A percentile compares a stretch with the other conserved stretches of the same genome.
Evolutionary conservation across 1,140 invertebrate species (phyloP).

Genomic region (Saccostrea echinata): DNA sequence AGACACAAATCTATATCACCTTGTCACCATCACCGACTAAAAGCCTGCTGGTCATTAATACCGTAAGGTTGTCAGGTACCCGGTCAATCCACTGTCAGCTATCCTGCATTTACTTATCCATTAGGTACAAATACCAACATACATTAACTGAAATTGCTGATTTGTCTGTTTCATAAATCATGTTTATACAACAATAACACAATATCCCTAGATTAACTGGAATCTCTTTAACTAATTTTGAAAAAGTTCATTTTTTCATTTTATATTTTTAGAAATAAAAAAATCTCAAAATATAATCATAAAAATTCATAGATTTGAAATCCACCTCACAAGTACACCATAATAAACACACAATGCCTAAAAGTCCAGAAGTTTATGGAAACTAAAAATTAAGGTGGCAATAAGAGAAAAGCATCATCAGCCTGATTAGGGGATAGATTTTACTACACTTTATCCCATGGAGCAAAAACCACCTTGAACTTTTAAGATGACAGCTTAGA

Average conservation of each 20-base stretch:
- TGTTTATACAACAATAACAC: no score
- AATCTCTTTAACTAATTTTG: no score
- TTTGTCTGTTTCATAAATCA: no score
- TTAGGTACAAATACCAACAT: no score
- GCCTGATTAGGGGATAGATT: background rate
- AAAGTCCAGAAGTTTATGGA: background rate
- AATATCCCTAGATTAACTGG: no score
- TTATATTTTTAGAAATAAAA: no score
- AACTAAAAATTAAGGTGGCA: background rate
- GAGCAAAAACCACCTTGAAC: constrained; percentile 8
- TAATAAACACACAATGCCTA: no score
- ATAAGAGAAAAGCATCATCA: background rate
- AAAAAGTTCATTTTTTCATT: no score
- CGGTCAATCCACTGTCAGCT: background rate
- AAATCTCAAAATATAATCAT: background rate
- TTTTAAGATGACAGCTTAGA: background rate
- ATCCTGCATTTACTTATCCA: background rate
- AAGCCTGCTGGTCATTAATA: background rate
- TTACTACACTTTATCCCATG: background rate
- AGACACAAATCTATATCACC: constrained; percentile 34
- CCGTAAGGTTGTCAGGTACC: background rate
- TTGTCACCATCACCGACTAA: constrained; percentile 8
- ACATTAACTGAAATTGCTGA: no score
- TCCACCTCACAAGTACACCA: no score
- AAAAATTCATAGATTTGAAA: background rate